Conservation (phyloP, 2,888 invertebrate species). For the Cephus sareptanus region DNA sequence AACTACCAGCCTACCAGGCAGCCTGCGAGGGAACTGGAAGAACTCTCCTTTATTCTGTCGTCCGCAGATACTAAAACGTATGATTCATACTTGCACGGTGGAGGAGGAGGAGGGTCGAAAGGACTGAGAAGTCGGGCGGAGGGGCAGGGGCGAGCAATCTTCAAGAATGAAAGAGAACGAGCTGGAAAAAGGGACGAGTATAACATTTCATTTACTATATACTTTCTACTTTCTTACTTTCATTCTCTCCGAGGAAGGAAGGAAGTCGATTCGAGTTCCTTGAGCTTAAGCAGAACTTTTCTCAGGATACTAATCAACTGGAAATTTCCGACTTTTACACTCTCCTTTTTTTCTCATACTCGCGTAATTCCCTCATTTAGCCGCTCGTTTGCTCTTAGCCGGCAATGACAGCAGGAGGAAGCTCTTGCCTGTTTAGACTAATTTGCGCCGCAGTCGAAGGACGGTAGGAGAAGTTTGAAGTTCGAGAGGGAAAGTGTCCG, state of each 20-base stretch:
- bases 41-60: conserved; percentile 44
- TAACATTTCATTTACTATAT: neutral
- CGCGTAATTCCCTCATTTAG: neutral
- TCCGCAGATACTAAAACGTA: conserved; percentile 39
- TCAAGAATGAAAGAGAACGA: neutral
- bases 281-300: neutral
- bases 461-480: neutral
- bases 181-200: neutral
- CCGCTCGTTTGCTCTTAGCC: neutral
- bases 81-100: conserved; percentile 43
- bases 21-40: conserved; percentile 1
- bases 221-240: neutral
- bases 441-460: conserved; percentile 55
- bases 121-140: neutral
- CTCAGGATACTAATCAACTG: neutral
- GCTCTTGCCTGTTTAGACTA: conserved; percentile 49
- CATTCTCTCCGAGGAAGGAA: neutral
- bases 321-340: neutral
- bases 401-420: neutral
- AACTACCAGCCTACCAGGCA: neutral
- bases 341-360: neutral
- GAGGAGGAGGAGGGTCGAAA: conserved; percentile 3
- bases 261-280: neutral
- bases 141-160: neutral
- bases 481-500: neutral